Evolutionary conservation across 2,888 invertebrate species (phyloP).

Genomic region (Cephus spinipes): DNA sequence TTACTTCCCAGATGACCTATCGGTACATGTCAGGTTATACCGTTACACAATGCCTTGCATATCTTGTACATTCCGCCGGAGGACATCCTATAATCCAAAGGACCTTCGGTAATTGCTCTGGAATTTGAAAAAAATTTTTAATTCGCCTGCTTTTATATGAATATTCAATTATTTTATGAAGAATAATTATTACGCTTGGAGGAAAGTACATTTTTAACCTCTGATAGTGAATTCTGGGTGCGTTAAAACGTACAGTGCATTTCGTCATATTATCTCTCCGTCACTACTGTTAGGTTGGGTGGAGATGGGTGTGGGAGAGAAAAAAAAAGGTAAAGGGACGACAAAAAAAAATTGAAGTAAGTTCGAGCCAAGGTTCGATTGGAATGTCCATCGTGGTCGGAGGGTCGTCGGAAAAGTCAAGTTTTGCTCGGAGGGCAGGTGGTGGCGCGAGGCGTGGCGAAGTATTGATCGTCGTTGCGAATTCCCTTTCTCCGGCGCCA

Average conservation of each 20-base stretch:
- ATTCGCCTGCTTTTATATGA: not conserved
- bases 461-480: conserved; percentile 61
- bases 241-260: not conserved
- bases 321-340: not conserved
- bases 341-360: not conserved
- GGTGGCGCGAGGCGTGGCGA: conserved; percentile 63
- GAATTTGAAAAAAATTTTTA: not conserved
- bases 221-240: not conserved
- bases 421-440: conserved; percentile 43
- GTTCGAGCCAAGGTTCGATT: not conserved
- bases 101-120: not conserved
- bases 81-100: not conserved
- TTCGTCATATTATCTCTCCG: not conserved
- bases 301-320: not conserved
- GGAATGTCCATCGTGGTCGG: conserved; percentile 5
- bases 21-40: not conserved
- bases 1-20: not conserved
- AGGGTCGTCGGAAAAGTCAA: conserved; percentile 41
- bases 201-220: not conserved
- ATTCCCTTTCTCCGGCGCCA: conserved; percentile 43
- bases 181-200: not conserved
- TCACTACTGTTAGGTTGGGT: not conserved
- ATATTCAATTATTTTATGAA: not conserved
- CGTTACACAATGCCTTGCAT: not conserved
- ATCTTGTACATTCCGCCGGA: not conserved